Conservation (phyloP, 2,113 vertebrate species). For the Gopherus flavomarginatus region DNA sequence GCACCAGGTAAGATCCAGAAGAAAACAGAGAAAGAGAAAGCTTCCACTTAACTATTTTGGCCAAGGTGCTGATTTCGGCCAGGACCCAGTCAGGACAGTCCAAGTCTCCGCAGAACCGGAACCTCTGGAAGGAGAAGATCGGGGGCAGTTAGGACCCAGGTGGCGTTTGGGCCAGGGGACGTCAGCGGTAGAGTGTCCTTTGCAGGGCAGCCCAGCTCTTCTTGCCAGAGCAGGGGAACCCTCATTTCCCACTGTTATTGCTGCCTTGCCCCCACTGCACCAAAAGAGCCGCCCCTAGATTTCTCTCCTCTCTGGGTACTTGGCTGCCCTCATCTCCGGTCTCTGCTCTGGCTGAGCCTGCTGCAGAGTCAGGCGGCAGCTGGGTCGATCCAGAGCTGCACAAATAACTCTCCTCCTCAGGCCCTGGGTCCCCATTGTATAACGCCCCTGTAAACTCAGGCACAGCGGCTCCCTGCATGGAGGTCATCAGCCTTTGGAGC, state of each 20-base stretch:
- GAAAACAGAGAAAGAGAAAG: not conserved
- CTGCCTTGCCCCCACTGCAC: no score
- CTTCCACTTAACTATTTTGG: slow-evolving; percentile 87
- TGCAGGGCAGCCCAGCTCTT: not conserved
- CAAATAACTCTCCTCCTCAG: not conserved
- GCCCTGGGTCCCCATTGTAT: not conserved
- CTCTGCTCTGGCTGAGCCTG: not conserved
- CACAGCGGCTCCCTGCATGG: no score
- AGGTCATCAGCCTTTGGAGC: no score
- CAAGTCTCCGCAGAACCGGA: slow-evolving; percentile 93
- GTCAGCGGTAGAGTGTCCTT: not conserved
- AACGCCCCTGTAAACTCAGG: not conserved
- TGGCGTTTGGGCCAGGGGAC: not conserved
- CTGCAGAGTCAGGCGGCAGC: accelerated
- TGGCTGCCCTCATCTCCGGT: not conserved
- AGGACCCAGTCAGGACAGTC: slow-evolving; percentile 95
- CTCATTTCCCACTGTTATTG: not conserved
- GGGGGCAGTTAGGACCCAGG: not conserved
- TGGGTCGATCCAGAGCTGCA: not conserved
- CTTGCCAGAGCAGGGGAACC: not conserved
- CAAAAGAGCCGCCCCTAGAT: no score
- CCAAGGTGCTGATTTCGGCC: slow-evolving; percentile 92
- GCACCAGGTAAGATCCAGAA: not conserved
- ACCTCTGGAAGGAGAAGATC: slow-evolving; percentile 78
- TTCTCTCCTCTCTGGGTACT: not conserved